Percentiles rank a stretch among this genome's conserved stretches.
phyloP scores from a whole-genome alignment of 2,113 vertebrate genomes.

The Hipposideros armiger region DNA sequence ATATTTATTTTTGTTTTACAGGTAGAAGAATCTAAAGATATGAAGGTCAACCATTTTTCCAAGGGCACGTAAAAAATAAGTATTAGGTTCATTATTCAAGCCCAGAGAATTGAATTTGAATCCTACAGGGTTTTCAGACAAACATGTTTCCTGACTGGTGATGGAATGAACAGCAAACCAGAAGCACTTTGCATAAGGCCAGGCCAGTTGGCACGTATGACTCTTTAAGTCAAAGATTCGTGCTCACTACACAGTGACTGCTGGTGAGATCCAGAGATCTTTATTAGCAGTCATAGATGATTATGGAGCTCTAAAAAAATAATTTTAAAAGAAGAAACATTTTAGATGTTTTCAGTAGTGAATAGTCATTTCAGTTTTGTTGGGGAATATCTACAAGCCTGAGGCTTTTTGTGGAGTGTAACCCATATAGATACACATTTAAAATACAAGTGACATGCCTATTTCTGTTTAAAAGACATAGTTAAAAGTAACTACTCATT shows the following conservation, averaged over 20 bases:
- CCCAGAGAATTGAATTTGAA: not conserved
- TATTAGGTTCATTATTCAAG: slow-evolving; percentile 1
- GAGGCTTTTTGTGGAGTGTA: not conserved
- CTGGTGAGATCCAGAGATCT: not conserved
- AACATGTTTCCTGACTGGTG: not conserved
- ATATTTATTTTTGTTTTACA: not conserved
- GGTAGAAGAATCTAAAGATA: not conserved
- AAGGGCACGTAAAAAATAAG: not conserved
- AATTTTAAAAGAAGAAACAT: not conserved
- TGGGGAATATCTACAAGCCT: not conserved
- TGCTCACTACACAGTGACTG: not conserved
- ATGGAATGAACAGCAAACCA: not conserved
- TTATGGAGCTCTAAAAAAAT: not conserved
- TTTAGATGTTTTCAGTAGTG: not conserved
- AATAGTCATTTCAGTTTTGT: not conserved
- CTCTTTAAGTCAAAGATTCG: not conserved
- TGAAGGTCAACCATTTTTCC: not conserved
- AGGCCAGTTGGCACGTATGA: not conserved
- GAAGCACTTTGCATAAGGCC: rapidly evolving
- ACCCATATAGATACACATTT: not conserved
- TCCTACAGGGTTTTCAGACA: not conserved
- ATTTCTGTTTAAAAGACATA: not conserved
- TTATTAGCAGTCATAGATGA: not conserved
- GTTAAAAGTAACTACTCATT: not conserved
- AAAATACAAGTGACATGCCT: slow-evolving; percentile 18